Conservation (phyloP, 2,797 vertebrate genomes). For the Enteromius paludinosus region DNA sequence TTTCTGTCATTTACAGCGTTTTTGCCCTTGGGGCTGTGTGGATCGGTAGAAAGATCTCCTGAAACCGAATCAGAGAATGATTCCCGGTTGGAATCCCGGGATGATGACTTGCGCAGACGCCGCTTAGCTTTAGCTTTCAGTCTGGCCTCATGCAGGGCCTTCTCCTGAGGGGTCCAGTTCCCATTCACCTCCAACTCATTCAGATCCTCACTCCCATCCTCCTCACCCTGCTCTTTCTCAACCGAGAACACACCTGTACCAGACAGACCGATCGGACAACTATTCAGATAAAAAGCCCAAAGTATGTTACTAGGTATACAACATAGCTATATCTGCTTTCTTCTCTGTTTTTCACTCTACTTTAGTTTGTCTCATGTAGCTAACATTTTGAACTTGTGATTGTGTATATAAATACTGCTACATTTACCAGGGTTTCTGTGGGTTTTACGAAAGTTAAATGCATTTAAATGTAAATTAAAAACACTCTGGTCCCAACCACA, state of each 20-base stretch:
- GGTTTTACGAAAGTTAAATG: neutral
- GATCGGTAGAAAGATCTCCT: conserved; percentile 73
- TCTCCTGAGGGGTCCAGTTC: conserved; percentile 87
- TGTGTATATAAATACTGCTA: neutral
- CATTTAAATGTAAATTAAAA: neutral
- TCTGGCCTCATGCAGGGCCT: conserved; percentile 84
- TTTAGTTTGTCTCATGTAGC: neutral
- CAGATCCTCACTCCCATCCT: conserved; percentile 72
- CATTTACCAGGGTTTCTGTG: neutral
- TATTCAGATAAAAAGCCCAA: neutral
- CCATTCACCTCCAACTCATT: conserved; percentile 77
- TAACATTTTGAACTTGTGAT: neutral
- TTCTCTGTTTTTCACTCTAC: neutral
- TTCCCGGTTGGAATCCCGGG: conserved; percentile 83
- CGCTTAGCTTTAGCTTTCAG: conserved; percentile 88
- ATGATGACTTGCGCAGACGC: conserved; percentile 81
- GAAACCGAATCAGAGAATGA: conserved; percentile 75
- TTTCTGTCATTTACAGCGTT: conserved; percentile 78
- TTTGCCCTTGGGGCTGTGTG: conserved; percentile 81
- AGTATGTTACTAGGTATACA: neutral
- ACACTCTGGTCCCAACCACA: neutral
- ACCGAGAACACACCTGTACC: conserved; percentile 68
- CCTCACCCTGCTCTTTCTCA: conserved; percentile 53
- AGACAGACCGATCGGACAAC: neutral
- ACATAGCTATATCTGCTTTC: neutral